Evolutionary conservation across 2,113 vertebrate species (phyloP).

Genomic region (Tragelaphus imberbis): DNA sequence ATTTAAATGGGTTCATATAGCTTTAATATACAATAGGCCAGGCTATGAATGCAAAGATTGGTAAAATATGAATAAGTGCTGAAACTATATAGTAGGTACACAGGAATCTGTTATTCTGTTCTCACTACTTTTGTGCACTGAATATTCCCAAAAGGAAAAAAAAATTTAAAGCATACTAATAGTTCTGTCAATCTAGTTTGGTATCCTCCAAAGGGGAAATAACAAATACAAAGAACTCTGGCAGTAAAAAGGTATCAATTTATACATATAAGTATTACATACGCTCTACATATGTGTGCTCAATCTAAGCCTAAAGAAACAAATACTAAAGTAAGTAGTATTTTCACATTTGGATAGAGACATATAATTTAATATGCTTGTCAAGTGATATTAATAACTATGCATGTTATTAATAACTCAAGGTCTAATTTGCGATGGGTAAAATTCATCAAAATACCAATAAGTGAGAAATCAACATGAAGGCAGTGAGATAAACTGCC

Average conservation of each 20-base stretch:
- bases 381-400: neutral
- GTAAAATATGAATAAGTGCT: neutral
- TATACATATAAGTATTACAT: neutral
- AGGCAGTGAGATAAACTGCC: neutral
- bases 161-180: neutral
- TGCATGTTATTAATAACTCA: neutral
- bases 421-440: neutral
- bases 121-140: neutral
- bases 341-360: neutral
- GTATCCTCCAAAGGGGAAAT: neutral
- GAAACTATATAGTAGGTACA: neutral
- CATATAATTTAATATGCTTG: neutral
- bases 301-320: conserved; percentile 4
- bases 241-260: neutral
- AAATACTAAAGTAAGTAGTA: neutral
- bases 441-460: neutral
- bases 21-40: neutral
- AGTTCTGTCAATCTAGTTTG: neutral
- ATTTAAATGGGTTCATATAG: neutral
- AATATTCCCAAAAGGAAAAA: neutral
- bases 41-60: neutral
- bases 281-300: neutral
- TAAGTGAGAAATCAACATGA: neutral
- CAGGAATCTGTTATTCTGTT: neutral
- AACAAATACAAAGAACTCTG: neutral